These are phyloP conservation scores for Polydrusus cervinus DNA, from an alignment of 2,888 invertebrate genomes.

Conservation along the genomic window DNA sequence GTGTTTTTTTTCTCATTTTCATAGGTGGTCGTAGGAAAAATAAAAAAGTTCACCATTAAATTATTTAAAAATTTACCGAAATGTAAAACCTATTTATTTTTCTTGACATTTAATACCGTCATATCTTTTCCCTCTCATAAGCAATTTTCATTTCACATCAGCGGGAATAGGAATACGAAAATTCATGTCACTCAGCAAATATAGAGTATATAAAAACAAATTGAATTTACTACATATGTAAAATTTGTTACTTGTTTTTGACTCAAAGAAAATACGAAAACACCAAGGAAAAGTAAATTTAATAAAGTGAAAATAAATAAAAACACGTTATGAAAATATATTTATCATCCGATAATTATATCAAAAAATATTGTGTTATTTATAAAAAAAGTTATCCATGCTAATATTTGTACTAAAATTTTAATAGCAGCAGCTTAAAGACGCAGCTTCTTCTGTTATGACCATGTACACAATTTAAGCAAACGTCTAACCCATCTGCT, in stretches of 20 bases:
- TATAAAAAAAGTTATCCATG: no score
- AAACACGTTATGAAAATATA: background rate
- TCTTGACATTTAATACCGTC: conserved; percentile 15
- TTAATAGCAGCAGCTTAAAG: no score
- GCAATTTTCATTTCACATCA: conserved; percentile 19
- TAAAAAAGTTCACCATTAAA: no score
- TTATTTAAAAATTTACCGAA: background rate
- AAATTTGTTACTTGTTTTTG: conserved; percentile 19
- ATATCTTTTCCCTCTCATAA: background rate
- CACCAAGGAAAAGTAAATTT: conserved; percentile 13
- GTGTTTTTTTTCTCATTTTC: no score
- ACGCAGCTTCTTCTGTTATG: no score
- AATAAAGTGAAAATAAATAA: background rate
- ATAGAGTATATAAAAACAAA: conserved; percentile 21
- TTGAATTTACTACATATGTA: conserved; percentile 23
- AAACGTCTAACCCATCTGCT: no score
- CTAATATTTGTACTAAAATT: no score
- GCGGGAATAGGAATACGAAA: background rate
- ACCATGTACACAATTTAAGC: no score
- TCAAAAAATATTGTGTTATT: no score
- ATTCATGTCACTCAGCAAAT: conserved; percentile 16
- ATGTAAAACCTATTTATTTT: background rate
- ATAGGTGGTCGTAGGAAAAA: no score
- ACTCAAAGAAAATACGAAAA: conserved; percentile 13
- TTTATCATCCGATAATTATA: background rate